These are phyloP conservation scores for Neuroterus valhalla DNA, from an alignment of 1,140 invertebrate species.

Conservation along the genomic window DNA sequence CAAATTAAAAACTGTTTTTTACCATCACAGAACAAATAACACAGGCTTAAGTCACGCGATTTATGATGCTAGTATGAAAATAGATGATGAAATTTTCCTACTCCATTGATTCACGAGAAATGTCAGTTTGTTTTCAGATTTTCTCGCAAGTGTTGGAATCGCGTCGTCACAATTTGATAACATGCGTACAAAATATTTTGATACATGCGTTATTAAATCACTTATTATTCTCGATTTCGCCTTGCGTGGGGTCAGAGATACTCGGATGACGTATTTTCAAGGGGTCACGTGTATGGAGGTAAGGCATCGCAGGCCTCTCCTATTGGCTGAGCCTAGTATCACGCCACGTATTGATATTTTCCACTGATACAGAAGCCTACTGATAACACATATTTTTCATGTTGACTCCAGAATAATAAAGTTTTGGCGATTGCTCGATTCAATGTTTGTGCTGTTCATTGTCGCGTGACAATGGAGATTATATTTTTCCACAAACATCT, in stretches of 20 bases:
- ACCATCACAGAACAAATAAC: too few relatives aligned
- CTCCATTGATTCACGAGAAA: too few relatives aligned
- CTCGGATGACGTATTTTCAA: neutral
- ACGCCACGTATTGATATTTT: constrained; percentile 9
- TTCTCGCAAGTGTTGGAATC: neutral
- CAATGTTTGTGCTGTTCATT: neutral
- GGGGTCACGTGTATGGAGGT: constrained; percentile 21
- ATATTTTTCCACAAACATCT: constrained; percentile 2
- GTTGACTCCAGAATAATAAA: neutral
- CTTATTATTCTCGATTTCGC: constrained; percentile 5
- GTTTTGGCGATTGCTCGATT: neutral
- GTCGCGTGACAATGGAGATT: constrained; percentile 4
- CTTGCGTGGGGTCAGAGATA: constrained; percentile 26
- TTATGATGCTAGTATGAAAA: too few relatives aligned
- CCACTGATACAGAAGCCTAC: neutral
- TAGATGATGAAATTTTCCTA: too few relatives aligned
- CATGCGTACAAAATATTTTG: neutral
- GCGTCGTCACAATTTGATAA: constrained; percentile 1
- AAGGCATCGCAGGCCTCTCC: constrained; percentile 4
- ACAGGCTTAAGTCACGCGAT: too few relatives aligned
- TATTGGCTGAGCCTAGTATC: neutral
- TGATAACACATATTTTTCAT: constrained; percentile 10
- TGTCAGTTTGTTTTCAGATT: neutral
- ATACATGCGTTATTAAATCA: constrained; percentile 17
- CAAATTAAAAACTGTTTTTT: too few relatives aligned